These are phyloP conservation scores for Lethenteron camtschaticum DNA, from an alignment of 2,113 vertebrate species.

Conservation along the genomic window DNA sequence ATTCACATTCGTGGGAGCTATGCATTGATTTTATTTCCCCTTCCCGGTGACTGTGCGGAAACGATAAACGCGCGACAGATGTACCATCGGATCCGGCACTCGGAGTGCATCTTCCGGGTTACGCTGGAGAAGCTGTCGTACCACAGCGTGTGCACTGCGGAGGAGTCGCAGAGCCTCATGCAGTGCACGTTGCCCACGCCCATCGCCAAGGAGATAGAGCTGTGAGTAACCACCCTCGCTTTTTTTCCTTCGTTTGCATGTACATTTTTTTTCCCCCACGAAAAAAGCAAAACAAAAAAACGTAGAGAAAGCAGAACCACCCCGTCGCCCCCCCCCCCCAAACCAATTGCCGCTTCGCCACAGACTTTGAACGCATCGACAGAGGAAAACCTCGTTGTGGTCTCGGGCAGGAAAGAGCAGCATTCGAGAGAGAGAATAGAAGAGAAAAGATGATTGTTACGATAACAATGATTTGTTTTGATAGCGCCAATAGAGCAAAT, in stretches of 20 bases:
- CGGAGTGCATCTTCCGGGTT: constrained; percentile 95
- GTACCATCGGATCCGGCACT: constrained; percentile 93
- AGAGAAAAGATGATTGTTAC: too few species aligned
- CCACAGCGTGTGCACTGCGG: constrained; percentile 81
- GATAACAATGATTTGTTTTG: neutral
- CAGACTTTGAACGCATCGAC: too few species aligned
- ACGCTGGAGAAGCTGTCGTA: constrained; percentile 97
- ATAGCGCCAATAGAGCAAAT: neutral
- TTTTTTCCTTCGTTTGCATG: neutral
- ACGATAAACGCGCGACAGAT: constrained; percentile 27
- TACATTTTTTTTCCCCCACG: constrained; percentile 1
- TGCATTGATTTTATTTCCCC: too few species aligned
- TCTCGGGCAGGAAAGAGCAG: too few species aligned
- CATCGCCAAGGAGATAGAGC: constrained; percentile 72
- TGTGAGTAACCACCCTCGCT: constrained; percentile 26
- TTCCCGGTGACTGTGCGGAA: too few species aligned
- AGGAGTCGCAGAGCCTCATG: constrained; percentile 82
- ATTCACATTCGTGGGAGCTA: too few species aligned
- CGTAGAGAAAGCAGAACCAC: too few species aligned
- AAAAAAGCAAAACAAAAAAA: neutral
- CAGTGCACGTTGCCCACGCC: constrained; percentile 43
- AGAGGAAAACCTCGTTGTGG: too few species aligned
- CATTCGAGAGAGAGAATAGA: too few species aligned
- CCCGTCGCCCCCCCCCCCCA: neutral
- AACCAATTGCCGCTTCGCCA: neutral